These are phyloP conservation scores for Rhopalosiphum nymphaeae DNA, from an alignment of 2,888 invertebrate genomes.

Conservation along the genomic window DNA sequence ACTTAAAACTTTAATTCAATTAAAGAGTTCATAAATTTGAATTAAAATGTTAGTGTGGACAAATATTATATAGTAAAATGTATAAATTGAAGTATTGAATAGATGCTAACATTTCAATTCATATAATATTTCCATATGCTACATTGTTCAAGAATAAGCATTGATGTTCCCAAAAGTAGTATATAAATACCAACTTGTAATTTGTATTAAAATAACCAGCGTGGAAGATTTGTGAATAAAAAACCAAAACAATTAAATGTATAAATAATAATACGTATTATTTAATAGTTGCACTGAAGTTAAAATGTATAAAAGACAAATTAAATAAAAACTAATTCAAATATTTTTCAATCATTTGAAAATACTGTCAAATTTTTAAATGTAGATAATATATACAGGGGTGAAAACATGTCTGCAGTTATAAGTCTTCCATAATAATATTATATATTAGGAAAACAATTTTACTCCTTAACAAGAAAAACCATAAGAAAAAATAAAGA, in stretches of 20 bases:
- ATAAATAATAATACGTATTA: too few species aligned
- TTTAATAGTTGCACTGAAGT: too few species aligned
- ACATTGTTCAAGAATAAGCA: neutral
- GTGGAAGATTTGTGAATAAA: neutral
- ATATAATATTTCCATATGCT: neutral
- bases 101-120: neutral
- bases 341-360: too few species aligned
- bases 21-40: neutral
- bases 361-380: too few species aligned
- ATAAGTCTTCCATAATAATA: neutral
- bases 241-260: neutral
- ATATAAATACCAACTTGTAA: neutral
- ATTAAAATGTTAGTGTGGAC: neutral
- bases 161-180: neutral
- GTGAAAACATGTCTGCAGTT: neutral
- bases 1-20: neutral
- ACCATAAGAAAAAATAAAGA: neutral
- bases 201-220: neutral
- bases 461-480: neutral
- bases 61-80: neutral
- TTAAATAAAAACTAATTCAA: too few species aligned
- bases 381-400: neutral
- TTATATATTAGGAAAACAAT: neutral
- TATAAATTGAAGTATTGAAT: neutral
- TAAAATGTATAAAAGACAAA: too few species aligned